These are phyloP conservation scores for Hydrotaea diabolus DNA, from an alignment of 2,888 invertebrate genomes.

Conservation along the genomic window DNA sequence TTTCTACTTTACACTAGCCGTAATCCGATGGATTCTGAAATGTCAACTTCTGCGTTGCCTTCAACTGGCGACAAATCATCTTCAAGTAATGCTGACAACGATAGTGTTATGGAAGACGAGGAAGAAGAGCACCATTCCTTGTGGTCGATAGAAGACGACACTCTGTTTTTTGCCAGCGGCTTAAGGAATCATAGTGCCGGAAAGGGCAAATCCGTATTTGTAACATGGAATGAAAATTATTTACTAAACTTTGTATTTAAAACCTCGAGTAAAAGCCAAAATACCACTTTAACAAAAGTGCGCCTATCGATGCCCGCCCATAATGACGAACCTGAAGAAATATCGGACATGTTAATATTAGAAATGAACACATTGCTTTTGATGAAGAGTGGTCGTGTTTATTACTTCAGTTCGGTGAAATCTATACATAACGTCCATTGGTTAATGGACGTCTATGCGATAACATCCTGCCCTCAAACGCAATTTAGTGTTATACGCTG, in stretches of 20 bases:
- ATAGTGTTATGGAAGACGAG: conserved; percentile 41
- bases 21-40: background rate
- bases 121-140: conserved; percentile 57
- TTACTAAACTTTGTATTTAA: conserved; percentile 78
- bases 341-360: conserved; percentile 75
- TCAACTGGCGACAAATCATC: background rate
- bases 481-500: conserved; percentile 78
- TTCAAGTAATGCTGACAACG: conserved; percentile 6
- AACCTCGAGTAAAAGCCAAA: conserved; percentile 69
- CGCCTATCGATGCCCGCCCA: conserved; percentile 67
- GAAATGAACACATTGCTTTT: conserved; percentile 77
- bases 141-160: conserved; percentile 78
- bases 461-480: conserved; percentile 67
- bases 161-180: conserved; percentile 76
- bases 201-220: conserved; percentile 76
- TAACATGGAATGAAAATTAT: conserved; percentile 78
- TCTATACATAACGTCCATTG: conserved; percentile 74
- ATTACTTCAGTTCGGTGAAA: conserved; percentile 78
- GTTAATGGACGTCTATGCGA: conserved; percentile 74
- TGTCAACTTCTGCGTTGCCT: background rate
- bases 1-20: no score
- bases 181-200: conserved; percentile 75
- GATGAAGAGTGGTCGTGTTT: conserved; percentile 75
- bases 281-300: conserved; percentile 73
- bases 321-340: conserved; percentile 66